Percentiles rank a stretch among this genome's conserved stretches.
Conservation (phyloP, 2,113 vertebrate genomes). For the Promerops cafer region DNA sequence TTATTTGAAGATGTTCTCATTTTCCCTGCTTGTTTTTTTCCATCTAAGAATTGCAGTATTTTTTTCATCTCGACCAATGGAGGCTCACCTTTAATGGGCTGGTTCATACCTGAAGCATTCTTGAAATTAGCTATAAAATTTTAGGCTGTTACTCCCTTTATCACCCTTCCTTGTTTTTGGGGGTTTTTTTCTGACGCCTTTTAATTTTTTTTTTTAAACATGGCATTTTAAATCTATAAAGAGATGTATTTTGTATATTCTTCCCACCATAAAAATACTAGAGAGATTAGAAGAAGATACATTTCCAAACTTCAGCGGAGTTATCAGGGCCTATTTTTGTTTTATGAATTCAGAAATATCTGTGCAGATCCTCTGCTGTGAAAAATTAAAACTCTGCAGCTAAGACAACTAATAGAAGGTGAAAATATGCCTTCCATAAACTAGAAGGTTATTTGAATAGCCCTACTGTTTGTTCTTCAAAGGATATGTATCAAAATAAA, state of each 20-base stretch:
- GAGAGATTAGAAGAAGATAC: neutral
- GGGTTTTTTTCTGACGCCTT: neutral
- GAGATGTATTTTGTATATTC: neutral
- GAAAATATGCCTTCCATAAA: neutral
- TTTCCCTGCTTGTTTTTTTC: neutral
- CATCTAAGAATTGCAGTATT: neutral
- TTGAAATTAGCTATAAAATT: neutral
- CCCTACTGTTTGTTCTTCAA: neutral
- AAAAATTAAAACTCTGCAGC: neutral
- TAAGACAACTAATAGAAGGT: neutral
- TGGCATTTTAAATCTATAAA: neutral
- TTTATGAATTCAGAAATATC: neutral
- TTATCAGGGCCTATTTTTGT: neutral
- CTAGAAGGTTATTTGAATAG: neutral
- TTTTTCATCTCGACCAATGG: accelerated
- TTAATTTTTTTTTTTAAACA: neutral
- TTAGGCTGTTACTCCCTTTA: neutral
- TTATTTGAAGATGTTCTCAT: neutral
- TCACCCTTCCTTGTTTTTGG: neutral
- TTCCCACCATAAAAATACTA: neutral
- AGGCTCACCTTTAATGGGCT: neutral
- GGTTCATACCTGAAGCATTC: neutral
- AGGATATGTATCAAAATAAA: neutral
- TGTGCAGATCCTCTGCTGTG: neutral
- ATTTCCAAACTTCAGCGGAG: neutral